These are phyloP conservation scores for Formica aserva DNA, from an alignment of 2,888 invertebrate species.

Conservation along the genomic window DNA sequence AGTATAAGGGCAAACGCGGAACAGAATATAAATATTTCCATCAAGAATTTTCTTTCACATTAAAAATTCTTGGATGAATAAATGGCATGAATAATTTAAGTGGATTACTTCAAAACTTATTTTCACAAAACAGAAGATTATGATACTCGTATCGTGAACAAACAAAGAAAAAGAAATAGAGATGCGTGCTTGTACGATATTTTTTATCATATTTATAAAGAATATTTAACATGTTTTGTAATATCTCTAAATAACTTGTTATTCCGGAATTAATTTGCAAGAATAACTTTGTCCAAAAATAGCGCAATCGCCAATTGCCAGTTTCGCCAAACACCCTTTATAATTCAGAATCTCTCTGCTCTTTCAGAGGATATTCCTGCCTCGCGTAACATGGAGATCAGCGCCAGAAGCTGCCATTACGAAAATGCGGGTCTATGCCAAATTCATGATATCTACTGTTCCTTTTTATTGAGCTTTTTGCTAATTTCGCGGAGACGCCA, in stretches of 20 bases:
- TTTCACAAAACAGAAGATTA: constrained; percentile 63
- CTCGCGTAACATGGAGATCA: constrained; percentile 63
- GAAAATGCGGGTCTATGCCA: constrained; percentile 58
- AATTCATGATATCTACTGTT: constrained; percentile 50
- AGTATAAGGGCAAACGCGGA: not conserved
- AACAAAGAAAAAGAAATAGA: not conserved
- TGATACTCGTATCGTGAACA: not conserved
- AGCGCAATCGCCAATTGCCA: constrained; percentile 18
- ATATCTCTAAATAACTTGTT: not conserved
- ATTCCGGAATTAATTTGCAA: constrained; percentile 12
- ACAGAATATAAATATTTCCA: not conserved
- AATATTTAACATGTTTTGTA: not conserved
- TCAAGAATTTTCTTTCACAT: not conserved
- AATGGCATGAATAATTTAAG: constrained; percentile 63
- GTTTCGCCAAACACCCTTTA: constrained; percentile 24
- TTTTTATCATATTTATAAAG: not conserved
- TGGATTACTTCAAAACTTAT: constrained; percentile 63
- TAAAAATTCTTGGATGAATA: constrained; percentile 58
- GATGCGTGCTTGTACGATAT: not conserved
- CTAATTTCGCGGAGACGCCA: constrained; percentile 51
- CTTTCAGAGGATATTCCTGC: constrained; percentile 36
- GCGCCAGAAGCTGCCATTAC: constrained; percentile 53
- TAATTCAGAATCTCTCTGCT: constrained; percentile 9
- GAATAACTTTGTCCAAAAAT: constrained; percentile 24
- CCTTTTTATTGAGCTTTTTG: constrained; percentile 57